phyloP scores from a whole-genome alignment of 2,113 vertebrate species.

The Myotis davidii region DNA sequence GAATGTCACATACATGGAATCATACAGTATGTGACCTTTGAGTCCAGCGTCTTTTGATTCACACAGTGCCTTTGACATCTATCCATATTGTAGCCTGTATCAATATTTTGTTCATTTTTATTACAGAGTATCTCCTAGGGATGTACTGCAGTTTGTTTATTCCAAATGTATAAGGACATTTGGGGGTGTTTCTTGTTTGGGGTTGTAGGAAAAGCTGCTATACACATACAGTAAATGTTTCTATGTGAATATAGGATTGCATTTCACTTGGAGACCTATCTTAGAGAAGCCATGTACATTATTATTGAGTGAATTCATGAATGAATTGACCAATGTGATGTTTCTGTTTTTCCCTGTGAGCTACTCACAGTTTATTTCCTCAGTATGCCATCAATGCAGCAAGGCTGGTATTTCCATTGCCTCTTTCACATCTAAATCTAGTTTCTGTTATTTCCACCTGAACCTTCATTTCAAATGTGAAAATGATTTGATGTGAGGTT shows the following conservation, averaged over 20 bases:
- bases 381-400: background rate
- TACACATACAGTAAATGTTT: background rate
- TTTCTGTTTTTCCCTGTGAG: background rate
- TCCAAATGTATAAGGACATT: background rate
- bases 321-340: background rate
- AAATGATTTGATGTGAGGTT: background rate
- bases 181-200: background rate
- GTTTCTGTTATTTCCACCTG: constrained; percentile 3
- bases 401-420: background rate
- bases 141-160: background rate
- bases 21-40: background rate
- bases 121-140: background rate
- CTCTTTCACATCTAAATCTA: constrained; percentile 3
- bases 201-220: background rate
- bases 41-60: background rate
- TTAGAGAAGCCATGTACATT: background rate
- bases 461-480: constrained; percentile 45
- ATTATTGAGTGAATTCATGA: constrained; percentile 16
- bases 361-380: background rate
- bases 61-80: background rate
- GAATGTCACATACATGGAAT: background rate
- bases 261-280: background rate
- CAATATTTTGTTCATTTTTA: background rate
- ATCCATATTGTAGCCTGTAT: background rate
- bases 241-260: background rate